Conservation (phyloP, 2,797 vertebrate genomes). For the Pantherophis vulpinus region DNA sequence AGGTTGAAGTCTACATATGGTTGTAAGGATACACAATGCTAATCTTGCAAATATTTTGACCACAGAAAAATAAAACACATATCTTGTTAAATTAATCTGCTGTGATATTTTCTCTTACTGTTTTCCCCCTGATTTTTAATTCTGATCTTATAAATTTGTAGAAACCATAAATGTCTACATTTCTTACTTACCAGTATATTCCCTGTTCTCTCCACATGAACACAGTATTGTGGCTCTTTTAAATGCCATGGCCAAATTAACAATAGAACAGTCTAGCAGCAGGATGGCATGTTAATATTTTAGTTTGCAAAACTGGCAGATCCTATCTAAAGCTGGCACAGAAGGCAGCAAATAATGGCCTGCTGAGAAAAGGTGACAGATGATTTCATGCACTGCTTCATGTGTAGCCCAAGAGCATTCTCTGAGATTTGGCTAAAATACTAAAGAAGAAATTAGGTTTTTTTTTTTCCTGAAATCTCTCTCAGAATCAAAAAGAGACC, state of each 20-base stretch:
- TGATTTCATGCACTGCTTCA: conserved; percentile 56
- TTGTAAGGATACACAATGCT: not conserved
- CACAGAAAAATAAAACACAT: not conserved
- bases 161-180: not conserved
- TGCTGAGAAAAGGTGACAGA: conserved; percentile 58
- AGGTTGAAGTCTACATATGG: not conserved
- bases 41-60: not conserved
- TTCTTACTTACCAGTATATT: conserved; percentile 14
- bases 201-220: not conserved
- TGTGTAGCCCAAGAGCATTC: conserved; percentile 43
- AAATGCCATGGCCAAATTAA: conserved; percentile 43
- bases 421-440: conserved; percentile 47
- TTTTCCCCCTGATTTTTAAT: not conserved
- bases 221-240: conserved; percentile 37
- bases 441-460: conserved; percentile 43
- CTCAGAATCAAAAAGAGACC: conserved; percentile 18
- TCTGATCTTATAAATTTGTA: not conserved
- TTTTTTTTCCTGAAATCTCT: conserved; percentile 23
- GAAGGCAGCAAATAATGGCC: conserved; percentile 49
- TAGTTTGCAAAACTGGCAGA: conserved; percentile 56
- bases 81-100: not conserved
- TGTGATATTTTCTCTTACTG: not conserved
- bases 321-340: conserved; percentile 52
- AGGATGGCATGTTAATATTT: conserved; percentile 47
- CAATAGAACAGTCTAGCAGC: conserved; percentile 39